phyloP scores from a whole-genome alignment of 2,888 invertebrate species.

The Drosophila robusta region DNA sequence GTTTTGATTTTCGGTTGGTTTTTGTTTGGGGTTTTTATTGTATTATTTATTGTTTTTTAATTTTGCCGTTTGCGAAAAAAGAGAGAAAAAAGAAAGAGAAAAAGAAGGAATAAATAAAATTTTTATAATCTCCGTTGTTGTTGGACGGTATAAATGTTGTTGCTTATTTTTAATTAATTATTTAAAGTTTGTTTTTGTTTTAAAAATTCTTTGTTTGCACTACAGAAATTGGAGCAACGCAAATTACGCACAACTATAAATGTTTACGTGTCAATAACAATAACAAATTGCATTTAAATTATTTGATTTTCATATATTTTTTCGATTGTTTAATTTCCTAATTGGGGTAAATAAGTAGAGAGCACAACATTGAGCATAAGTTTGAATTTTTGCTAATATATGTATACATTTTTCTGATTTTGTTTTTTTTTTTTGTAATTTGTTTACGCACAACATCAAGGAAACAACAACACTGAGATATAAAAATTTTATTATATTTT shows the following conservation, averaged over 20 bases:
- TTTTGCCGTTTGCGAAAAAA: slow-evolving; percentile 55
- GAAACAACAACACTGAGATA: slow-evolving; percentile 82
- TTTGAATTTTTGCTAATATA: slow-evolving; percentile 40
- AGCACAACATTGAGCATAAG: slow-evolving; percentile 61
- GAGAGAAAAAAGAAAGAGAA: slow-evolving; percentile 78
- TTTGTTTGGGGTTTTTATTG: slow-evolving; percentile 27
- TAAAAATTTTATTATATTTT: slow-evolving; percentile 61
- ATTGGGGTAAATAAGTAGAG: slow-evolving; percentile 45
- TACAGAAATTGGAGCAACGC: slow-evolving; percentile 57
- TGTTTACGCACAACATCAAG: slow-evolving; percentile 79
- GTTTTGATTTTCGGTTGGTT: slow-evolving; percentile 27
- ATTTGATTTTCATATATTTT: slow-evolving; percentile 18
- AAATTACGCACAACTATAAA: slow-evolving; percentile 62
- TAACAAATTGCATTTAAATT: slow-evolving; percentile 39
- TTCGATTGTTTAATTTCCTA: slow-evolving; percentile 17
- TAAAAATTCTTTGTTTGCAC: slow-evolving; percentile 38
- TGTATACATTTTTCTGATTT: slow-evolving; percentile 18
- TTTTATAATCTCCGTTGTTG: slow-evolving; percentile 76
- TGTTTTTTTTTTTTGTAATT: slow-evolving; percentile 36
- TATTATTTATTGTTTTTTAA: slow-evolving; percentile 30
- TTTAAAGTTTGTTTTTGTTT: slow-evolving; percentile 26
- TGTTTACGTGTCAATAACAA: slow-evolving; percentile 63
- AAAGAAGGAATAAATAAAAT: slow-evolving; percentile 76
- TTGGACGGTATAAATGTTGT: slow-evolving; percentile 42
- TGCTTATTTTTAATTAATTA: slow-evolving; percentile 52